Percentiles rank a stretch among this genome's conserved stretches.
These are phyloP conservation scores for Piezodorus guildinii DNA, from an alignment of 1,140 invertebrate species.

Conservation along the genomic window DNA sequence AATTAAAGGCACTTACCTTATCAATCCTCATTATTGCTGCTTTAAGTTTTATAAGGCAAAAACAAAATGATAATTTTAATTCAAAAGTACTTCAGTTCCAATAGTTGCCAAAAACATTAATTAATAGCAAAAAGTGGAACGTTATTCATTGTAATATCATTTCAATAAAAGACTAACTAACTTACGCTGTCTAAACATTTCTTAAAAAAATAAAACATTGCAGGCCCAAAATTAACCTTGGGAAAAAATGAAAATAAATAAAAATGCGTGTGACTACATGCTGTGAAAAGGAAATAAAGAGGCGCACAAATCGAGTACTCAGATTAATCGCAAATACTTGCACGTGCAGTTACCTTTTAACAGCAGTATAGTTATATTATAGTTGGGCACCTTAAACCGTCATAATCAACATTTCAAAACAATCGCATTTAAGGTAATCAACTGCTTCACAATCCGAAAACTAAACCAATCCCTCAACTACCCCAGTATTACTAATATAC, in stretches of 20 bases:
- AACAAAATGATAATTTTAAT: slow-evolving; percentile 8
- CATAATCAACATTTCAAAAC: too few species aligned
- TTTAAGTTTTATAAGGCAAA: slow-evolving; percentile 17
- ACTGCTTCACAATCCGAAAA: slow-evolving; percentile 1
- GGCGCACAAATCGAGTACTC: slow-evolving; percentile 11
- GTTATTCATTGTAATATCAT: too few species aligned
- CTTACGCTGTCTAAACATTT: too few species aligned
- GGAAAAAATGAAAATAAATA: slow-evolving; percentile 21
- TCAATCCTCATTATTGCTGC: slow-evolving; percentile 5
- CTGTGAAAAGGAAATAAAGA: slow-evolving; percentile 21
- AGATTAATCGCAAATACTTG: slow-evolving; percentile 16
- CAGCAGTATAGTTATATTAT: not conserved
- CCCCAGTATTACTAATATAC: not conserved
- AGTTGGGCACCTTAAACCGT: too few species aligned
- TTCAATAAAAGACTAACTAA: too few species aligned
- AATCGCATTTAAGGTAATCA: not conserved
- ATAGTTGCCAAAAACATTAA: too few species aligned
- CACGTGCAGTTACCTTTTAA: slow-evolving; percentile 17
- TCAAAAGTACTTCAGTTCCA: too few species aligned
- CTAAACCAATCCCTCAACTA: slow-evolving; percentile 4
- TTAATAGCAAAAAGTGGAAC: too few species aligned
- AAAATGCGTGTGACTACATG: slow-evolving; percentile 23
- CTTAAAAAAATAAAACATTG: too few species aligned
- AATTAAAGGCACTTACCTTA: slow-evolving; percentile 12
- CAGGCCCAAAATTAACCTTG: slow-evolving; percentile 12